These are phyloP conservation scores for Mesitornis unicolor DNA, from an alignment of 2,113 vertebrate species.

Conservation along the genomic window DNA sequence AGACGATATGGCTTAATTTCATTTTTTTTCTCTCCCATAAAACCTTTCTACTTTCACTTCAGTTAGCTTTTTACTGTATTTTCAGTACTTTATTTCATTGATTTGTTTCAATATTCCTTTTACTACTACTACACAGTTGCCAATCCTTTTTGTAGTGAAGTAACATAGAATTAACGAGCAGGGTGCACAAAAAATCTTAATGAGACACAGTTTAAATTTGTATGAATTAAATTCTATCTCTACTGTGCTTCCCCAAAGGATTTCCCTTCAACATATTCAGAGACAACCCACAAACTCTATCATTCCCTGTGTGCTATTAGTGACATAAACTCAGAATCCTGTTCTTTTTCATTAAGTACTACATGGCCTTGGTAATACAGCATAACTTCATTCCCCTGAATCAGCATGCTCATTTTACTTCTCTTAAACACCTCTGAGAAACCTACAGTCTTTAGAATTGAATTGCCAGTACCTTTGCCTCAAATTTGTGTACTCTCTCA, in stretches of 20 bases:
- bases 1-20: fast-evolving
- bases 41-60: background rate
- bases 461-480: background rate
- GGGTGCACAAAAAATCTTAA: background rate
- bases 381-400: background rate
- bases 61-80: background rate
- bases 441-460: background rate
- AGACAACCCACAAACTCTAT: background rate
- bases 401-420: background rate
- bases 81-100: background rate
- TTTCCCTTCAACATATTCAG: background rate
- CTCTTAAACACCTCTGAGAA: background rate
- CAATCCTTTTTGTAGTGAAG: background rate
- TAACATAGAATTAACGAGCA: background rate
- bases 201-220: background rate
- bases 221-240: background rate
- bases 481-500: background rate
- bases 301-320: background rate
- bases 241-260: background rate
- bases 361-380: background rate
- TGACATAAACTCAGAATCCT: background rate
- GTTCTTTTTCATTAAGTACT: background rate
- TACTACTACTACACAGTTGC: background rate
- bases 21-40: background rate
- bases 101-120: background rate